Evolutionary conservation across 1,140 invertebrate species (phyloP), one percentile per base, ranked within the genome.

Genomic region (Pteromalus puparum): DNA sequence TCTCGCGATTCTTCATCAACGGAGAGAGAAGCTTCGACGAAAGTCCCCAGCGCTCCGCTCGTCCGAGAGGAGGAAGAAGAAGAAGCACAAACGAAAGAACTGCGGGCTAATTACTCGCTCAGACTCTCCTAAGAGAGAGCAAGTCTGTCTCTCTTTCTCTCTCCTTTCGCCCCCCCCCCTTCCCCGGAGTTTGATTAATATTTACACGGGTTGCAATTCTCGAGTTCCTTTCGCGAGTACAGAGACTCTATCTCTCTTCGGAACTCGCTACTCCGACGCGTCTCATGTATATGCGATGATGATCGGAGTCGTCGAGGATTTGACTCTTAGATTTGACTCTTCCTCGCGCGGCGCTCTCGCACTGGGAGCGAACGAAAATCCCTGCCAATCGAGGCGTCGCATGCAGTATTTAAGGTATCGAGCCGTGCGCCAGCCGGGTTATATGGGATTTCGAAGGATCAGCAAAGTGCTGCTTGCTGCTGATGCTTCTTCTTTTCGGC

Each of bases 401-500:
- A 70, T 83, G 73, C 82, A 83, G 61, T 78, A 83, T 83, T 83
- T 83, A 83, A 83, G 82, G 74, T 83, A 83, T 83, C 73, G 73
- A 67, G 2, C 46, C 42, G 38, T 3, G 9, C 26, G 53, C 53
- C 18, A 21, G 21, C 70, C 18, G 61, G 65, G n/a, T 77, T 83
- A 53, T 83, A 83, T 46, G 28, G 74, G 74, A 83, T 83, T 83
- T 53, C 6, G 53, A 18, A 53, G 73, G 74, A 83, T 83, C 82
- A 83, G 82, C 13, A 1, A 53, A 83, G 74, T 83, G 65, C 74
- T 42, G 48, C 76, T 82, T 26, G 67, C 77, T 70, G 21, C 28
- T 34, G 30, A 10, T 38, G 48, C n/a, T 82, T 73, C 38, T 53
- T 61, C n/a, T 73, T 73, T 34, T 28, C 48, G 12, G 21, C 82